phyloP scores from a whole-genome alignment of 2,113 vertebrate species.

The Tor tambroides region DNA sequence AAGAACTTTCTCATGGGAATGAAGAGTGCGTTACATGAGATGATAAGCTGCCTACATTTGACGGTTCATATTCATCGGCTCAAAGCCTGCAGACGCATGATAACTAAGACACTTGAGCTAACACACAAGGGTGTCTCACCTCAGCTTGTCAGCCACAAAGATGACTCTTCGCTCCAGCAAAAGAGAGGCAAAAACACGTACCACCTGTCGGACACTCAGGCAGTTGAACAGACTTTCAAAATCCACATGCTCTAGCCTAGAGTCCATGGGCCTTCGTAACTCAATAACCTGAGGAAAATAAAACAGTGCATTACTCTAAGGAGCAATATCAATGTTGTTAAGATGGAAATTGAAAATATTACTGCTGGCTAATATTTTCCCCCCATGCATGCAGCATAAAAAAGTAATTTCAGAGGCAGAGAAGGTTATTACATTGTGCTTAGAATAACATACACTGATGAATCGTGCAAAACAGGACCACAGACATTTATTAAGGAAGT shows the following conservation, averaged over 20 bases:
- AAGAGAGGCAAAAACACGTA: constrained; percentile 93
- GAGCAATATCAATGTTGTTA: background rate
- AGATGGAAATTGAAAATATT: background rate
- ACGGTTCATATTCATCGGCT: constrained; percentile 1
- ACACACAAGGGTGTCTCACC: constrained; percentile 73
- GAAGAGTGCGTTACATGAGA: constrained; percentile 15
- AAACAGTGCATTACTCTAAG: constrained; percentile 13
- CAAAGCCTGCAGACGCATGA: background rate
- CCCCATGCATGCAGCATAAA: background rate
- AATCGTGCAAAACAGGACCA: no score
- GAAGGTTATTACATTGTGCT: background rate
- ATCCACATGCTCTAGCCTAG: constrained; percentile 95
- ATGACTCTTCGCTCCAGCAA: constrained; percentile 95
- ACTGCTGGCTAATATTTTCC: background rate
- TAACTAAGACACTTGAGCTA: constrained; percentile 29
- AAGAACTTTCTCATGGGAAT: constrained; percentile 30
- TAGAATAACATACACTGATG: background rate
- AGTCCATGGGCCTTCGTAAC: constrained; percentile 92
- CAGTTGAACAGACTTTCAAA: constrained; percentile 95
- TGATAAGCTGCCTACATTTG: background rate
- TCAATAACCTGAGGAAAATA: constrained; percentile 85
- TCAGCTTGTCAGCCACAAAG: constrained; percentile 98
- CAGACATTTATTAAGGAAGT: no score
- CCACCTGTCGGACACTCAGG: constrained; percentile 92
- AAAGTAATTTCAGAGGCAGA: background rate